A percentile compares a stretch with the other conserved stretches of the same genome.
These are phyloP conservation scores for Copsychus sechellarum DNA, from an alignment of 2,113 vertebrate genomes.

Conservation along the genomic window DNA sequence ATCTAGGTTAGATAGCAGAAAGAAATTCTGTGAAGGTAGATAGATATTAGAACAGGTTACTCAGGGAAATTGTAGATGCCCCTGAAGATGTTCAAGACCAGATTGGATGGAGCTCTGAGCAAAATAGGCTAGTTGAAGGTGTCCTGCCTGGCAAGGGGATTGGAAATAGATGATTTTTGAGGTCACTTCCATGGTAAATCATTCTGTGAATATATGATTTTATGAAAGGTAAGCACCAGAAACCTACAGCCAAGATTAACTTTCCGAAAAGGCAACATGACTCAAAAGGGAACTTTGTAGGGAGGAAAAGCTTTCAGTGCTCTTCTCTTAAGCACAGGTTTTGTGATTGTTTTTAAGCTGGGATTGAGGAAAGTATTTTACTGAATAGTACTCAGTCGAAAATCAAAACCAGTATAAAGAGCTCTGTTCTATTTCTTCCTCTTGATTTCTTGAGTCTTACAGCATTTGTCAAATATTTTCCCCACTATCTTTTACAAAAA, in stretches of 20 bases:
- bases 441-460: background rate
- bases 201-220: background rate
- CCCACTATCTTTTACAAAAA: background rate
- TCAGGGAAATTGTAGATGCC: background rate
- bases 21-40: background rate
- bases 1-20: background rate
- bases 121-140: background rate
- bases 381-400: background rate
- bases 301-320: background rate
- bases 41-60: background rate
- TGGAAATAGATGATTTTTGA: background rate
- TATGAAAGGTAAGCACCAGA: background rate
- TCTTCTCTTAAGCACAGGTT: background rate
- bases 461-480: background rate
- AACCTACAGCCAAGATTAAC: background rate
- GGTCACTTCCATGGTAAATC: background rate
- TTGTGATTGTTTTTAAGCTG: background rate
- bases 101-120: background rate
- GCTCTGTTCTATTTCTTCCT: background rate
- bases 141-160: background rate
- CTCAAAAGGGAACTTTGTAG: background rate
- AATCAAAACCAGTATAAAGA: background rate
- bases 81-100: background rate
- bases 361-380: background rate
- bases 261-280: background rate